Evolutionary conservation across 2,113 vertebrate species (phyloP).

Genomic region (Chauna torquata): DNA sequence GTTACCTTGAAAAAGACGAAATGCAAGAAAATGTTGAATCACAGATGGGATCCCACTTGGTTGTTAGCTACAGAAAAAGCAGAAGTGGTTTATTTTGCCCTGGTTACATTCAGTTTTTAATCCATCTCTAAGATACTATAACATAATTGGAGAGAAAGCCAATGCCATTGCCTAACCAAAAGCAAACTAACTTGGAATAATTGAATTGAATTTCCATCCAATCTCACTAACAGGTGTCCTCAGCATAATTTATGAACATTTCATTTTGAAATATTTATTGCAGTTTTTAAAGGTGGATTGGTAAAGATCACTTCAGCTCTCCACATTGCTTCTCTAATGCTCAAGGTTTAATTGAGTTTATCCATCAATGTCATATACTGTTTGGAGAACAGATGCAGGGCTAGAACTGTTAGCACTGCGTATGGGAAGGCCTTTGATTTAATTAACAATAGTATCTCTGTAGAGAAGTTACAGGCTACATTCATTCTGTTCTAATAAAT

Average conservation of each 20-base stretch:
- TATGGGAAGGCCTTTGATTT: conserved; percentile 66
- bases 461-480: conserved; percentile 59
- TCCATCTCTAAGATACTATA: not conserved
- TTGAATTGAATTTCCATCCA: conserved; percentile 53
- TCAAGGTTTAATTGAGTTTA: conserved; percentile 76
- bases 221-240: conserved; percentile 31
- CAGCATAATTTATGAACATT: conserved; percentile 67
- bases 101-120: not conserved
- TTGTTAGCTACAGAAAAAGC: not conserved
- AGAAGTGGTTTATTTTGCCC: not conserved
- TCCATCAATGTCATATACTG: conserved; percentile 73
- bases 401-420: conserved; percentile 35
- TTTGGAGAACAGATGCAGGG: conserved; percentile 64
- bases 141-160: conserved; percentile 19
- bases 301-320: conserved; percentile 68
- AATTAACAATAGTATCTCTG: conserved; percentile 70
- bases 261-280: conserved; percentile 72
- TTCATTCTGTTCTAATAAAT: conserved; percentile 40
- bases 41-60: not conserved
- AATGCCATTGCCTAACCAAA: not conserved
- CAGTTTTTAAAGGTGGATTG: conserved; percentile 71
- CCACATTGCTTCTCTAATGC: conserved; percentile 68
- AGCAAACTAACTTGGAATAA: conserved; percentile 57
- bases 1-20: not conserved
- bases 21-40: not conserved